These are phyloP conservation scores for Diarsia dahlii DNA, from an alignment of 2,888 invertebrate genomes.

Conservation along the genomic window DNA sequence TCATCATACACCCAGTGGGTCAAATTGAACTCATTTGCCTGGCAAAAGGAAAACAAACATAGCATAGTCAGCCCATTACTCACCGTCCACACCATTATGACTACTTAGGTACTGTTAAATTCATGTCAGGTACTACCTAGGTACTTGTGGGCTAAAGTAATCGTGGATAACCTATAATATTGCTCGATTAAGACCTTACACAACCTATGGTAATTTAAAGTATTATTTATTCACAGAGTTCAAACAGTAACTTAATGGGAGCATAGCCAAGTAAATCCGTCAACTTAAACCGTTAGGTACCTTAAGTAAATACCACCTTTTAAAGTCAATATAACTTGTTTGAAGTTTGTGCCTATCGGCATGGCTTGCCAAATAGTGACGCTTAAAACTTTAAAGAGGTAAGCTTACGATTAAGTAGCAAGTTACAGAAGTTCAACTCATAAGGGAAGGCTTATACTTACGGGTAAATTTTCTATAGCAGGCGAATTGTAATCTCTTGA, in stretches of 20 bases:
- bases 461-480: not conserved
- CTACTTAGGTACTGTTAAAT: too few relatives aligned
- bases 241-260: slow-evolving; percentile 23
- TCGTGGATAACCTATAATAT: not conserved
- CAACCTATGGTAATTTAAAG: slow-evolving; percentile 3
- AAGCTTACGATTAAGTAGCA: not conserved
- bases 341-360: slow-evolving; percentile 38
- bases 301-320: slow-evolving; percentile 55
- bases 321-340: slow-evolving; percentile 52
- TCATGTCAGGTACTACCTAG: too few relatives aligned
- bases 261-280: slow-evolving; percentile 13
- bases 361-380: slow-evolving; percentile 35
- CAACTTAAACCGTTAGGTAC: slow-evolving; percentile 22
- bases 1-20: not conserved
- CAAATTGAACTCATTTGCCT: not conserved
- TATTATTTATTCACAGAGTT: slow-evolving; percentile 27
- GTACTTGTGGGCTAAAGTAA: not conserved
- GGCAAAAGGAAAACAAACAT: not conserved
- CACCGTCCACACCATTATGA: too few relatives aligned
- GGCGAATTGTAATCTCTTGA: not conserved
- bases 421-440: slow-evolving; percentile 1
- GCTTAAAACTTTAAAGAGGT: slow-evolving; percentile 21
- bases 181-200: not conserved
- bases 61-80: too few relatives aligned
- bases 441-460: too few relatives aligned